Evolutionary conservation across 2,888 invertebrate genomes (phyloP).

Genomic region (Phragmatobia fuliginosa): DNA sequence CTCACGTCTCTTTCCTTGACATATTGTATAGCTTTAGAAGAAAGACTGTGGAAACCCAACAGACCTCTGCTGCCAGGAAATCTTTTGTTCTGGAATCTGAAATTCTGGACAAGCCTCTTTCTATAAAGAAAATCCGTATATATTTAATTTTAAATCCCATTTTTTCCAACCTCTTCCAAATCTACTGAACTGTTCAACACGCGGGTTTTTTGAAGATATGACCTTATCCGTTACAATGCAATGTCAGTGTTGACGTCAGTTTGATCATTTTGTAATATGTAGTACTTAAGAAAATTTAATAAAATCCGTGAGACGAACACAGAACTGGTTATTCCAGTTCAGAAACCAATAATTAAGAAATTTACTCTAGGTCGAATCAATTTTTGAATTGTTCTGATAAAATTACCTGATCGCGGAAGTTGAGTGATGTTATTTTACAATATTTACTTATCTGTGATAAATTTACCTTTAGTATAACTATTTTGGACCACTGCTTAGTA

Average conservation of each 20-base stretch:
- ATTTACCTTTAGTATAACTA: not conserved
- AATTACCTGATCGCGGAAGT: not conserved
- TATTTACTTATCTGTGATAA: not conserved
- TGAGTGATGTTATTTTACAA: not conserved
- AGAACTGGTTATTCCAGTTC: constrained; percentile 13
- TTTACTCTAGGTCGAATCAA: not conserved
- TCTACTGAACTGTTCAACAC: constrained; percentile 4
- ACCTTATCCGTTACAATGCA: constrained; percentile 10
- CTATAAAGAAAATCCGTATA: not conserved
- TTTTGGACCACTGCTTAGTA: not conserved
- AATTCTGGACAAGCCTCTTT: no score
- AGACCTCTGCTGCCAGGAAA: no score
- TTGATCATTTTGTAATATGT: constrained; percentile 2
- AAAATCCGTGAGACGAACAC: not conserved
- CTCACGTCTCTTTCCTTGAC: no score
- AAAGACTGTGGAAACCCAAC: no score
- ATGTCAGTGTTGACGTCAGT: constrained; percentile 23
- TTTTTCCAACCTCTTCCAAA: not conserved
- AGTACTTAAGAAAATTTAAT: constrained; percentile 1
- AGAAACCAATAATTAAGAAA: not conserved
- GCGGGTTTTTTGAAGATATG: constrained; percentile 1
- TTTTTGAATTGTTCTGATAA: not conserved
- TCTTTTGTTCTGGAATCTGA: no score
- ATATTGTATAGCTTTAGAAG: not conserved
- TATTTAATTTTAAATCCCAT: not conserved